phyloP scores from a whole-genome alignment of 2,888 invertebrate species.

The Oscheius sp. region DNA sequence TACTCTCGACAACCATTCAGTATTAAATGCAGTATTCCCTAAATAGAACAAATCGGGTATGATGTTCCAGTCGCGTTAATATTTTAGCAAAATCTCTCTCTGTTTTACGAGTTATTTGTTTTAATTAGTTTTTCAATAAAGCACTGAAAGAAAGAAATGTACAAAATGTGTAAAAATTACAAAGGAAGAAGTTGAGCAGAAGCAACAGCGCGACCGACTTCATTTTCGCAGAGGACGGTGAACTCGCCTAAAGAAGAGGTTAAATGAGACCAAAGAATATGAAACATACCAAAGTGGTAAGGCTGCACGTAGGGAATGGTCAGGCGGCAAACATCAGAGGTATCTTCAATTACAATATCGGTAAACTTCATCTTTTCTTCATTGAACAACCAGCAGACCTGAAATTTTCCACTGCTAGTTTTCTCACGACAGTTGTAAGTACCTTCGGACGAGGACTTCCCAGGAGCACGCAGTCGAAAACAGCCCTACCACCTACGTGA shows the following conservation, averaged over 20 bases:
- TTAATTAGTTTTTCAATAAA: constrained; percentile 19
- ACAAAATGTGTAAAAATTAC: constrained; percentile 38
- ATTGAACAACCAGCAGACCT: constrained; percentile 73
- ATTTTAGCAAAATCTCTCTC: constrained; percentile 23
- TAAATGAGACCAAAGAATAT: background rate
- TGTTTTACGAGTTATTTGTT: constrained; percentile 22
- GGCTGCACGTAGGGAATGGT: constrained; percentile 70
- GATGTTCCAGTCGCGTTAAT: constrained; percentile 14
- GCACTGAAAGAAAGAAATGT: constrained; percentile 8
- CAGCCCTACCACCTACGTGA: constrained; percentile 67
- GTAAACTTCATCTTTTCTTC: constrained; percentile 70
- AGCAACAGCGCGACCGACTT: constrained; percentile 60
- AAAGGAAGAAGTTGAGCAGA: constrained; percentile 56
- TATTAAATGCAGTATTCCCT: constrained; percentile 16
- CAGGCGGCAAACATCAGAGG: constrained; percentile 70
- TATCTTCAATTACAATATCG: constrained; percentile 67
- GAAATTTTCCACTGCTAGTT: background rate
- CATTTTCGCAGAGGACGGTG: constrained; percentile 65
- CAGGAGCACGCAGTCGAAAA: constrained; percentile 72
- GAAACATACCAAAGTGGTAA: constrained; percentile 64
- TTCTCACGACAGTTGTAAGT: too few species aligned
- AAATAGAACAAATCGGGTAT: constrained; percentile 22
- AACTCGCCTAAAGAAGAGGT: constrained; percentile 39
- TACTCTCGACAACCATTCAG: background rate
- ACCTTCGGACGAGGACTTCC: constrained; percentile 71